These are phyloP conservation scores for Chondrosia reniformis DNA, from an alignment of 37 sponge, comb jelly and placozoan species.

Conservation along the genomic window DNA sequence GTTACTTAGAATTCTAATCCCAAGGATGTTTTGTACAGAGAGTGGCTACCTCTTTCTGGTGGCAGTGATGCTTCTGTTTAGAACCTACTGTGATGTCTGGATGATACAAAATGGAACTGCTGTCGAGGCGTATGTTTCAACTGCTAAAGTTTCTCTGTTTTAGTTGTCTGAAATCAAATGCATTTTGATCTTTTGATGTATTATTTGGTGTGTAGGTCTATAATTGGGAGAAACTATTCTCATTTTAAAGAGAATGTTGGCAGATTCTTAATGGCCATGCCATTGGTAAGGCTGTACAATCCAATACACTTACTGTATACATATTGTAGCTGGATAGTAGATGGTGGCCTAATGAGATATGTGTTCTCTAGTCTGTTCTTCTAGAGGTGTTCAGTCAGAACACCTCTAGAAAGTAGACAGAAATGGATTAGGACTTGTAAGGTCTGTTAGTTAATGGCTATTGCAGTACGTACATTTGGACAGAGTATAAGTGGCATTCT, in stretches of 20 bases:
- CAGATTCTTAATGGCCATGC: constrained; percentile 82
- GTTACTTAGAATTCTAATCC: constrained; percentile 63
- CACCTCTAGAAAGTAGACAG: too few species aligned
- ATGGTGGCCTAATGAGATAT: too few species aligned
- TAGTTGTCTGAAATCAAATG: neutral
- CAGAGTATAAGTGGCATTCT: too few species aligned
- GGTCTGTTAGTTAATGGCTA: too few species aligned
- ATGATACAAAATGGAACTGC: constrained; percentile 92
- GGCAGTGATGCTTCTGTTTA: constrained; percentile 68
- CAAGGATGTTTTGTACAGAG: constrained; percentile 65
- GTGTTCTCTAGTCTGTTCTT: too few species aligned
- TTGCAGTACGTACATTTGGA: too few species aligned
- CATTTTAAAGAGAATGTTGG: constrained; percentile 49
- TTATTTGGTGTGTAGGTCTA: constrained; percentile 58
- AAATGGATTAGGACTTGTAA: too few species aligned
- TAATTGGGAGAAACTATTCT: constrained; percentile 67
- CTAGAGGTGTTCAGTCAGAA: too few species aligned
- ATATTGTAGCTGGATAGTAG: too few species aligned
- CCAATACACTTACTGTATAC: neutral
- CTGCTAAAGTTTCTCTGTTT: neutral
- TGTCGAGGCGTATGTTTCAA: constrained; percentile 67
- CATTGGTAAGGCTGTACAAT: constrained; percentile 53
- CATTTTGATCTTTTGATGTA: too few species aligned
- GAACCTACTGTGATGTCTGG: constrained; percentile 93
- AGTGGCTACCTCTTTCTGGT: constrained; percentile 71